Percentiles rank a stretch among this genome's conserved stretches.
Conservation (phyloP, 2,113 vertebrate genomes). For the Antechinus flavipes region DNA sequence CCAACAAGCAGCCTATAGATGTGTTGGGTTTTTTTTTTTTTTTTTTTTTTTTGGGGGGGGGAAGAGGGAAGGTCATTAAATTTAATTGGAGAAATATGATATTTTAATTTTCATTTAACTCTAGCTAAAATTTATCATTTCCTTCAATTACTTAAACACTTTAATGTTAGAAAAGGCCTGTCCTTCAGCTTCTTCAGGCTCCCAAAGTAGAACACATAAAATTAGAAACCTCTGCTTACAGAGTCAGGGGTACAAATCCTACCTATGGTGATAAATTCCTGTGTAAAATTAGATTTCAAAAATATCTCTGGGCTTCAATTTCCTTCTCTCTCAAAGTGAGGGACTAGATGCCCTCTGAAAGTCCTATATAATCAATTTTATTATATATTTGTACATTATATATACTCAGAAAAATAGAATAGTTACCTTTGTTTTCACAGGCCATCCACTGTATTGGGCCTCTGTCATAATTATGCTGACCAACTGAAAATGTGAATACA, state of each 20-base stretch:
- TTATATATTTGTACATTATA: not conserved
- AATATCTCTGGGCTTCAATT: not conserved
- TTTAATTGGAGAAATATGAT: not conserved
- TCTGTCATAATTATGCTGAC: slow-evolving; percentile 99
- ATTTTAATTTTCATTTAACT: not conserved
- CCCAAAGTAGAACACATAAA: not conserved
- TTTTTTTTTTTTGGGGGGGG: not conserved
- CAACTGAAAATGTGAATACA: slow-evolving; percentile 98
- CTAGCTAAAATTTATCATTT: not conserved
- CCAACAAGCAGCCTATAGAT: not conserved
- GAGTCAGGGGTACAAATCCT: not conserved
- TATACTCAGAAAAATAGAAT: not conserved
- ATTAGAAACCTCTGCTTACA: too few relatives aligned
- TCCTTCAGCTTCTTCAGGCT: not conserved
- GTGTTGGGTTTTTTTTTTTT: not conserved
- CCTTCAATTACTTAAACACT: not conserved
- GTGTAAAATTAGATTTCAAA: not conserved
- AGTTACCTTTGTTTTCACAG: slow-evolving; percentile 96
- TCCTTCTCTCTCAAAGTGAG: not conserved
- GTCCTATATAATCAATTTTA: not conserved
- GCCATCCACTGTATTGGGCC: slow-evolving; percentile 99
- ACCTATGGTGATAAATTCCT: not conserved
- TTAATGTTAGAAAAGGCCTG: not conserved
- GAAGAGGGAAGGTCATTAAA: not conserved
- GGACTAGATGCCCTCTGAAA: not conserved